Conservation (phyloP, 2,888 invertebrate genomes). For the Homarus gammarus region DNA sequence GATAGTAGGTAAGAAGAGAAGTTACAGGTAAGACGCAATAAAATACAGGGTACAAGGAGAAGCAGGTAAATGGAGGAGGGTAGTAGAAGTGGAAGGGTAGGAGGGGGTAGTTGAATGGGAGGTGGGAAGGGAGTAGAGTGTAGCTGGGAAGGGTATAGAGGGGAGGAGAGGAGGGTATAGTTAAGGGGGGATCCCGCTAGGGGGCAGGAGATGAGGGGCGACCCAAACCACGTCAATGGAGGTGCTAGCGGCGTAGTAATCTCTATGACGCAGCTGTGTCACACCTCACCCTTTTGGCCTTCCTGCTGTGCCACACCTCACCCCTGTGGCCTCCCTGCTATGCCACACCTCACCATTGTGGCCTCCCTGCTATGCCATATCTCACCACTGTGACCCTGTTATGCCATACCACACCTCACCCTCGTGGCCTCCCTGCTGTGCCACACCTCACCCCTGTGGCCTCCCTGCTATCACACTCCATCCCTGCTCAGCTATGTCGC, state of each 20-base stretch:
- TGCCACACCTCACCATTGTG: not conserved
- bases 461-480: too few relatives aligned
- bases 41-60: too few relatives aligned
- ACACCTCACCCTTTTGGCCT: not conserved
- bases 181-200: not conserved
- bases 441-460: too few relatives aligned
- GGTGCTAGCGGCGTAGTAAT: constrained; percentile 21
- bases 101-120: too few relatives aligned
- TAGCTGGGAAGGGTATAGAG: not conserved
- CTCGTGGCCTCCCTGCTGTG: not conserved
- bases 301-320: not conserved
- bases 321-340: not conserved
- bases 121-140: too few relatives aligned
- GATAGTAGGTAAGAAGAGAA: not conserved
- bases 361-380: not conserved
- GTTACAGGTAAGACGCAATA: not conserved
- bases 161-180: not conserved
- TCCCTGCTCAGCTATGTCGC: too few relatives aligned
- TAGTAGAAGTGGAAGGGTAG: too few relatives aligned
- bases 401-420: too few relatives aligned
- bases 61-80: too few relatives aligned
- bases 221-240: not conserved
- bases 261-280: constrained; percentile 22
- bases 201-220: too few relatives aligned
- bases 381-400: too few relatives aligned